Conservation (phyloP, 2,888 invertebrate genomes). For the Empis livida region DNA sequence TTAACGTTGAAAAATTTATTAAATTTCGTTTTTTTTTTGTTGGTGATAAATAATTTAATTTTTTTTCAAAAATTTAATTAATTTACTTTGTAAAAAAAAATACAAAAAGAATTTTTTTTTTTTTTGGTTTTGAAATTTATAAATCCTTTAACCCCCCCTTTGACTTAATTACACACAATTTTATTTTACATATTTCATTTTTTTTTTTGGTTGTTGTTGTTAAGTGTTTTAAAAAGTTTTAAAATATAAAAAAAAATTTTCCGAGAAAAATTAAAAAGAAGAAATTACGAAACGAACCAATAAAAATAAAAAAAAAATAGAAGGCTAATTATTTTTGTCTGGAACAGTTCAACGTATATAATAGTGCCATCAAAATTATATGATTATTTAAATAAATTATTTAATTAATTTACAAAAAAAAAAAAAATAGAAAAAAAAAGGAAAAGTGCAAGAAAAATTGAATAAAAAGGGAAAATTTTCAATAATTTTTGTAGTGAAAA, state of each 20-base stretch:
- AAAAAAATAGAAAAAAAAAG: too few species aligned
- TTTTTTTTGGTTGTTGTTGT: neutral
- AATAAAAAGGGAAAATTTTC: slow-evolving; percentile 3
- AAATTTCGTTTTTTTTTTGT: neutral
- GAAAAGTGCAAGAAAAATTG: neutral
- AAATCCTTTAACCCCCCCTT: too few species aligned
- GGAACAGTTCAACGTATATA: neutral
- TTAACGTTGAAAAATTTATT: slow-evolving; percentile 21
- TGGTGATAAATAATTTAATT: slow-evolving; percentile 3
- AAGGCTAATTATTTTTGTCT: neutral
- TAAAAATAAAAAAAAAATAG: neutral
- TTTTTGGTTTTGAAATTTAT: too few species aligned
- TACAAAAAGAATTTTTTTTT: too few species aligned
- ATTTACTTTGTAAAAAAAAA: too few species aligned
- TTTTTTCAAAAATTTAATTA: neutral
- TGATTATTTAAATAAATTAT: neutral
- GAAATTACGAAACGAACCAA: slow-evolving; percentile 2
- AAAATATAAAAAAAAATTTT: neutral
- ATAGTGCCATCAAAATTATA: neutral
- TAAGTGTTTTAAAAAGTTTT: too few species aligned
- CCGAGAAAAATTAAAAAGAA: neutral
- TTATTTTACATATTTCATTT: neutral
- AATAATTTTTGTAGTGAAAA: slow-evolving; percentile 6
- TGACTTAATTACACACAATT: too few species aligned
- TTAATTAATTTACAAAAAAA: neutral